Evolutionary conservation across 2,113 vertebrate species (phyloP), one percentile per base, ranked within the genome.

Genomic region (Gulo gulo): DNA sequence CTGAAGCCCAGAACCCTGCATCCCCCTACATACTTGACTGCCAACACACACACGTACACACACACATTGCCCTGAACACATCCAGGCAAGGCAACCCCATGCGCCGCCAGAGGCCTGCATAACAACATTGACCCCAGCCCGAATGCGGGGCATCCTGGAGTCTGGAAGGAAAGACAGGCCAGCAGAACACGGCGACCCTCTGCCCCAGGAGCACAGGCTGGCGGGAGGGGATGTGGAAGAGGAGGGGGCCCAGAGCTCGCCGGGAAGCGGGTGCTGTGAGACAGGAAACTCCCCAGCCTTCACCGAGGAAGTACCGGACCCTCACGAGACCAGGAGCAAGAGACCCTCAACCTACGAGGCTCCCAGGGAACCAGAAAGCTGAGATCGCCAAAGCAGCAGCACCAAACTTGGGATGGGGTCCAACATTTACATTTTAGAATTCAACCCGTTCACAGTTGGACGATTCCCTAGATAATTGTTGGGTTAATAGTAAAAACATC

Each of bases 211-310:
- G 4, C 39, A 36, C 42, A 47, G 86, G 45, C 50, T 31, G 15
- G 0, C 4, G 34, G 9, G 8, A 14, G 39, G 39, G 23, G 5
- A 13, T 6, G 0, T 3, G n/a, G 23, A 13, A 36, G 71, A 24
- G 59, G 24, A 87, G 7, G 80, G 42, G 31, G 31, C 13, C 24
- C 59, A 16, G 57, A n/a, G 10, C 11, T 36, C 4, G 15, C 57
- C 3, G 0, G 24, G 47, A 26, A 39, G 45, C 4, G 18, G 59
- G 34, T 13, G 6, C 16, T 5, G 2, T 26, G 76, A 61, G 21
- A n/a, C 63, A 7, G 9, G 12, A 11, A 14, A 26, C 52, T 23
- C 31, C 34, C 47, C 1, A 8, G 21, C 52, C 50, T 18, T 67
- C 36, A 6, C n/a, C 57, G 3, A 1, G 14, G 23, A 7, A 55